These are phyloP conservation scores for Apeira syringaria DNA, from an alignment of 2,888 invertebrate genomes.

Conservation along the genomic window DNA sequence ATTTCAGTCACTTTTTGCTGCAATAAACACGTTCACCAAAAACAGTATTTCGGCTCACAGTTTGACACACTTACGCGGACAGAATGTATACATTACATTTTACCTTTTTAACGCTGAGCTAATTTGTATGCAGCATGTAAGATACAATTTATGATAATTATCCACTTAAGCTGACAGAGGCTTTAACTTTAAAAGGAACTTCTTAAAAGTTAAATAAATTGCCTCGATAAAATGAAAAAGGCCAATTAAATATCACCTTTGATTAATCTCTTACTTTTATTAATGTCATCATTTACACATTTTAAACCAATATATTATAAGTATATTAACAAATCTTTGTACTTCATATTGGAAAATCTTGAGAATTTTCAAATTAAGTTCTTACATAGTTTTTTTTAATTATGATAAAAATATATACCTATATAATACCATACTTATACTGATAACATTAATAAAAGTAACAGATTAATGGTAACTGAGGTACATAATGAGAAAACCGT, in stretches of 20 bases:
- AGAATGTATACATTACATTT: conserved; percentile 31
- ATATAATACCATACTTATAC: no score
- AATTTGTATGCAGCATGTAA: conserved; percentile 3
- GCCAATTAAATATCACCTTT: conserved; percentile 4
- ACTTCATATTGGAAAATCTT: no score
- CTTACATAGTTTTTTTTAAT: no score
- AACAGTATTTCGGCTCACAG: conserved; percentile 28
- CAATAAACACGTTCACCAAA: background rate
- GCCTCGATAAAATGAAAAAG: background rate
- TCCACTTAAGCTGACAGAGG: conserved; percentile 2
- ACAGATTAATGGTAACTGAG: no score
- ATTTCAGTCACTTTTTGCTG: no score
- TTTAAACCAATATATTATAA: no score
- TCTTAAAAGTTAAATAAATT: conserved; percentile 3
- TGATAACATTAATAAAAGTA: no score
- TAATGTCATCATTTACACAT: conserved; percentile 1
- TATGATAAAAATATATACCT: no score
- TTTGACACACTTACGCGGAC: conserved; percentile 35
- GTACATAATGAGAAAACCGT: no score
- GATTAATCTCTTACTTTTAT: conserved; percentile 4
- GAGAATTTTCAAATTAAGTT: no score
- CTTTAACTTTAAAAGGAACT: conserved; percentile 6
- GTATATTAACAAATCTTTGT: no score
- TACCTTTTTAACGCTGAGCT: conserved; percentile 13
- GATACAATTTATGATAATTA: conserved; percentile 1